Percentiles rank a stretch among this genome's conserved stretches.
phyloP scores from a whole-genome alignment of 2,113 vertebrate species.

The Athene cunicularia region DNA sequence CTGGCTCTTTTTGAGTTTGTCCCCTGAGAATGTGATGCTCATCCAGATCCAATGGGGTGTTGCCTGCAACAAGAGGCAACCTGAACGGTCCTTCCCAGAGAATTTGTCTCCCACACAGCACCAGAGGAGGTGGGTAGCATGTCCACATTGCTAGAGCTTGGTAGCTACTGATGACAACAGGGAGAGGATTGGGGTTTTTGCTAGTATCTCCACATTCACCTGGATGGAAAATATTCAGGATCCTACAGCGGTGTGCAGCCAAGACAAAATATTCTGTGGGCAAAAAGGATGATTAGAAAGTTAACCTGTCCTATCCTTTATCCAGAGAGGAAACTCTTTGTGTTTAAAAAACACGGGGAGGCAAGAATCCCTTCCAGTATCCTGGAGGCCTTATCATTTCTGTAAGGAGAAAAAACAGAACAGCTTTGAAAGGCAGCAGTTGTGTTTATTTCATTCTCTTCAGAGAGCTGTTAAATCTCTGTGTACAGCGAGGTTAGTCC shows the following conservation, averaged over 20 bases:
- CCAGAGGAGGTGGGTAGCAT: not conserved
- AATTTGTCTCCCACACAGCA: not conserved
- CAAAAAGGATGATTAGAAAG: not conserved
- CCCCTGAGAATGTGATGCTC: not conserved
- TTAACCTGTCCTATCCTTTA: not conserved
- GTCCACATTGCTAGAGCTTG: not conserved
- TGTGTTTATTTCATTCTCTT: constrained; percentile 46
- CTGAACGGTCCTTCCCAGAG: not conserved
- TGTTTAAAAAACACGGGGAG: not conserved
- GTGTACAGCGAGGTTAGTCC: not conserved
- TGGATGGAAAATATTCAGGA: not conserved
- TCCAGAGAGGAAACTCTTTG: not conserved
- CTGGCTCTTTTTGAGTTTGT: not conserved
- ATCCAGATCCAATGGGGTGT: not conserved
- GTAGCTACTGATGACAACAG: not conserved
- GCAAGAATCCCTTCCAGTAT: not conserved
- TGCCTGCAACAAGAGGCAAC: not conserved
- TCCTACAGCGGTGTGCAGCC: not conserved
- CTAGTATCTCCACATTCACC: not conserved
- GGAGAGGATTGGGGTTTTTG: not conserved
- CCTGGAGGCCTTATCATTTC: not conserved
- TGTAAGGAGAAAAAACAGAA: constrained; percentile 36
- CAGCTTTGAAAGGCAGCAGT: not conserved
- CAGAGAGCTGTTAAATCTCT: constrained; percentile 1
- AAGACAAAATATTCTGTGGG: not conserved